Conservation (phyloP, 2,797 vertebrate genomes). For the Semaprochilodus insignis region DNA sequence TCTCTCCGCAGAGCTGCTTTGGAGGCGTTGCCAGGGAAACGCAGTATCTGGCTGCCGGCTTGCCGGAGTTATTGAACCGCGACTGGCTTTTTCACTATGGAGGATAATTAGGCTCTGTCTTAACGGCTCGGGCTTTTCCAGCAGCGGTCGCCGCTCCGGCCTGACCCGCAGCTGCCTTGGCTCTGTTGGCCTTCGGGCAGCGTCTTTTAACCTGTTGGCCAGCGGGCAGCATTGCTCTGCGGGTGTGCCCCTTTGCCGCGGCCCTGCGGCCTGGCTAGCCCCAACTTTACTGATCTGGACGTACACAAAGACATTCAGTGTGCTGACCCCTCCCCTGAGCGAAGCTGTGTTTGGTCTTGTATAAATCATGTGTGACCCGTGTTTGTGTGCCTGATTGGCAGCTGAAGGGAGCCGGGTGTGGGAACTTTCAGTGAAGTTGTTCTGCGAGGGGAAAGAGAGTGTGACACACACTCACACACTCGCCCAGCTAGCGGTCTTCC, state of each 20-base stretch:
- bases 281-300: constrained; percentile 11
- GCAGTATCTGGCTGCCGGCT: constrained; percentile 92
- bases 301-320: constrained; percentile 2
- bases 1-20: constrained; percentile 77
- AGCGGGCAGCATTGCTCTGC: constrained; percentile 10
- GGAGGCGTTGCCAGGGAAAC: constrained; percentile 93
- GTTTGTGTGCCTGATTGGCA: constrained; percentile 45
- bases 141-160: constrained; percentile 84
- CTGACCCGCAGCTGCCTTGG: constrained; percentile 88
- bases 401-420: constrained; percentile 35
- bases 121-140: constrained; percentile 89
- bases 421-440: constrained; percentile 42
- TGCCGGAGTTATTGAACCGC: constrained; percentile 98
- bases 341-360: constrained; percentile 34
- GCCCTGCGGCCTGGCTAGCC: constrained; percentile 33
- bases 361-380: constrained; percentile 39
- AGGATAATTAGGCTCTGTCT: constrained; percentile 98
- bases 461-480: constrained; percentile 33
- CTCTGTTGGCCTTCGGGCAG: constrained; percentile 83
- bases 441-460: constrained; percentile 35
- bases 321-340: background rate
- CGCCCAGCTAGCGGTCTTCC: constrained; percentile 44
- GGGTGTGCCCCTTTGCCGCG: constrained; percentile 27
- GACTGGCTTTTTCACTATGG: constrained; percentile 88
- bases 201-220: constrained; percentile 83